phyloP scores from a whole-genome alignment of 1,140 invertebrate species.

The Drosophila pallidifrons region DNA sequence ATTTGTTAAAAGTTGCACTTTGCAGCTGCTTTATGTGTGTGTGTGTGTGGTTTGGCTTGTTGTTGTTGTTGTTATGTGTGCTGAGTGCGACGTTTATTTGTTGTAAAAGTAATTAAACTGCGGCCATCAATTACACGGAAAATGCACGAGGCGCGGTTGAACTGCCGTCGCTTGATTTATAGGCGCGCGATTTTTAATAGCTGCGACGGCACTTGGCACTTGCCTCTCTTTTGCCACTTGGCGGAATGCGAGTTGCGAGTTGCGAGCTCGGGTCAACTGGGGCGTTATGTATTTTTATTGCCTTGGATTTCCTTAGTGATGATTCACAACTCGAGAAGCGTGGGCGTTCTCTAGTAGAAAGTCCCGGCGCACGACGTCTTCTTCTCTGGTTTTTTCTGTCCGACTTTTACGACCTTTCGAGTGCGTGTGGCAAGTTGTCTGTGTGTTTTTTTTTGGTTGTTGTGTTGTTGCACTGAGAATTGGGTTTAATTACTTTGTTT shows the following conservation, averaged over 20 bases:
- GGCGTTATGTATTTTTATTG: slow-evolving; percentile 48
- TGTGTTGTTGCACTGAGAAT: slow-evolving; percentile 42
- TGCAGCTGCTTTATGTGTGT: slow-evolving; percentile 44
- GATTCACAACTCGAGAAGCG: slow-evolving; percentile 39
- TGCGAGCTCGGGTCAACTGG: slow-evolving; percentile 39
- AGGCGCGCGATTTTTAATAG: slow-evolving; percentile 73
- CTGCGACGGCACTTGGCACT: slow-evolving; percentile 64
- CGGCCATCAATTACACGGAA: slow-evolving; percentile 77
- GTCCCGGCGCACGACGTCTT: slow-evolving; percentile 30
- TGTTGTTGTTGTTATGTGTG: slow-evolving; percentile 25
- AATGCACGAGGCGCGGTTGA: slow-evolving; percentile 57
- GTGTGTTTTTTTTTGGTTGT: slow-evolving; percentile 1
- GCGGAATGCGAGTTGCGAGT: slow-evolving; percentile 21
- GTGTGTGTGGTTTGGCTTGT: slow-evolving; percentile 64
- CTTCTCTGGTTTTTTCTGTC: slow-evolving; percentile 11
- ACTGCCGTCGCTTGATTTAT: slow-evolving; percentile 75
- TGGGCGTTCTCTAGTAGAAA: slow-evolving; percentile 31
- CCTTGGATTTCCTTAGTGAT: slow-evolving; percentile 37
- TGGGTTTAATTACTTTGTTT: slow-evolving; percentile 79
- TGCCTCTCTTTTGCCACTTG: slow-evolving; percentile 36
- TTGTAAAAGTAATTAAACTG: slow-evolving; percentile 80
- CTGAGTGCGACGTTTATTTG: slow-evolving; percentile 68
- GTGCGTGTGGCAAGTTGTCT: slow-evolving; percentile 43
- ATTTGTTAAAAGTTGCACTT: slow-evolving; percentile 71
- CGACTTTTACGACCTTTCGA: slow-evolving; percentile 42